Conservation (phyloP, 2,797 vertebrate genomes). For the Leptatherina wallacei region DNA sequence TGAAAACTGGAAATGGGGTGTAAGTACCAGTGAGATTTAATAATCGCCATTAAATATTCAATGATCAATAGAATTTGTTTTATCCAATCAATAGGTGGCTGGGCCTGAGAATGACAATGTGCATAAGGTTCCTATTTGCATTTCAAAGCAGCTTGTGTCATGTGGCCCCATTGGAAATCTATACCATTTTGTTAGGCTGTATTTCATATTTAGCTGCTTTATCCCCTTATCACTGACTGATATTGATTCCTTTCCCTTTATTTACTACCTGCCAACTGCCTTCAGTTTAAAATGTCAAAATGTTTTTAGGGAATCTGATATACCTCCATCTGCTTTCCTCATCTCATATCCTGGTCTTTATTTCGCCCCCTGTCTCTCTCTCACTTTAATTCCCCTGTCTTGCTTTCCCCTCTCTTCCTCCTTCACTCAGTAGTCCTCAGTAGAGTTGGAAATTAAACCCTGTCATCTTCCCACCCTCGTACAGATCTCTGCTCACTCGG, state of each 20-base stretch:
- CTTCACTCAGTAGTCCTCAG: constrained; percentile 49
- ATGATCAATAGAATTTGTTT: constrained; percentile 88
- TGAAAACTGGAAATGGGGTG: constrained; percentile 79
- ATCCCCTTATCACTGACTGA: constrained; percentile 83
- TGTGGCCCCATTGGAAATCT: constrained; percentile 86
- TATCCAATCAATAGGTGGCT: constrained; percentile 84
- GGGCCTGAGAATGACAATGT: constrained; percentile 84
- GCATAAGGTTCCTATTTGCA: constrained; percentile 87
- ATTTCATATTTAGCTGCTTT: constrained; percentile 87
- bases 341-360: constrained; percentile 57
- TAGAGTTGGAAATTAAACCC: constrained; percentile 78
- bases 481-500: constrained; percentile 76
- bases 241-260: constrained; percentile 85
- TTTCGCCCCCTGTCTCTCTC: constrained; percentile 28
- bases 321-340: constrained; percentile 66
- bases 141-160: constrained; percentile 86
- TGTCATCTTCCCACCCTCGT: constrained; percentile 78
- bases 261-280: constrained; percentile 85
- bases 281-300: constrained; percentile 85
- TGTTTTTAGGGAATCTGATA: constrained; percentile 82
- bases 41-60: constrained; percentile 88
- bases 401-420: constrained; percentile 50
- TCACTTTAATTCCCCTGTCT: constrained; percentile 66
- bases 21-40: constrained; percentile 85
- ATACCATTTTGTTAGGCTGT: constrained; percentile 87